Conservation (phyloP, 2,888 invertebrate genomes). For the Glomeris marginata region DNA sequence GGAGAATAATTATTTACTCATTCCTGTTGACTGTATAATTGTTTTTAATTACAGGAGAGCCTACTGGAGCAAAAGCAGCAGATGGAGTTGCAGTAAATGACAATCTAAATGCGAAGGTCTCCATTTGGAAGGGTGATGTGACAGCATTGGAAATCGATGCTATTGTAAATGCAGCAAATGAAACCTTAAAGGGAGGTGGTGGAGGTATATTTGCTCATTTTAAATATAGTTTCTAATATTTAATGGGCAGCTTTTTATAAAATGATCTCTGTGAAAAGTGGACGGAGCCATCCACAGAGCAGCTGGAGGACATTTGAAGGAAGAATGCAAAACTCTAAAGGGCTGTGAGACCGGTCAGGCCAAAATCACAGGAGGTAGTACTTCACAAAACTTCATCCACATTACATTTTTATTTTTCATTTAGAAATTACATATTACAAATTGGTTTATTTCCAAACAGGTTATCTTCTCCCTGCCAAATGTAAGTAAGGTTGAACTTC, state of each 20-base stretch:
- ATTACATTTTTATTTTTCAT: neutral
- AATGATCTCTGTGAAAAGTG: conserved; percentile 35
- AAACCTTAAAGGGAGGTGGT: conserved; percentile 56
- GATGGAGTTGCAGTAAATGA: no score
- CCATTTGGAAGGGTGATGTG: conserved; percentile 57
- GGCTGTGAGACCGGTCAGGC: conserved; percentile 72
- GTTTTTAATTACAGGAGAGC: no score
- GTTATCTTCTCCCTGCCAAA: conserved; percentile 66
- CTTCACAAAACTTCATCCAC: no score
- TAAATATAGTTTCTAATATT: no score
- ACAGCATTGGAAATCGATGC: conserved; percentile 69
- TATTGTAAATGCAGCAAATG: conserved; percentile 83
- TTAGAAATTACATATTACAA: neutral
- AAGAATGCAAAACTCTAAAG: conserved; percentile 51
- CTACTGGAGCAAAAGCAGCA: no score
- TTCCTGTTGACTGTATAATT: no score
- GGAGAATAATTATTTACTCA: no score
- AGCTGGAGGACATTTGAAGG: conserved; percentile 50
- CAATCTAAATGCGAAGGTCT: conserved; percentile 28
- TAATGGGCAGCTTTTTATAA: neutral
- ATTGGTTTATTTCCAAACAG: conserved; percentile 18
- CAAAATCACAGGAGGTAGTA: conserved; percentile 54
- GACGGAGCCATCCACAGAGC: conserved; percentile 78
- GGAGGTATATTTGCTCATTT: conserved; percentile 39
- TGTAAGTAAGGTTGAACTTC: no score